Base-by-base conservation (phyloP, 2,797 vertebrate species). In the Halcyon badia region DNA sequence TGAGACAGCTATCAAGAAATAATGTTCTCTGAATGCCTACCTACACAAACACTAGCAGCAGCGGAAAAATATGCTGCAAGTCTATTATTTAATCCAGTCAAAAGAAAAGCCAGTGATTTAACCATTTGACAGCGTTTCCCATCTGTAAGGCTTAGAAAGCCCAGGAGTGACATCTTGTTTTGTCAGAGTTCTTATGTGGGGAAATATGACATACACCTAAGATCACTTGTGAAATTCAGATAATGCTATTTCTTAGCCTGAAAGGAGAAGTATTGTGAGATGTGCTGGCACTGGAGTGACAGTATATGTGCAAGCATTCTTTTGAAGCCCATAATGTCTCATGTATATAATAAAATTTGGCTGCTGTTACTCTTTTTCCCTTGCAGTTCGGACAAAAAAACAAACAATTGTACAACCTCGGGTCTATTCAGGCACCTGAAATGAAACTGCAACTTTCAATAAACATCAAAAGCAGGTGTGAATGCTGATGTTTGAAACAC, bases 21-120 rank as follows among this genome's bases (percentile, higher is more conserved):
- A 90, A 33, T 72, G 58, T 94, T 90, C 73, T 76, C 70, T 86
- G 31, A 88, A 83, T 71, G 71, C 61, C 77, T 78, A 41, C 65
- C 65, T 82, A 65, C 70, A 61, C 77, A 61, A 56, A 44, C 61
- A 41, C 21, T 77, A 57, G 14, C 44, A 44, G 49, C 77, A 87
- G 69, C 68, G 64, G 42, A 52, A 90, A 71, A 61, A 64, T 42
- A n/a, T 7, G 13, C 52, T 79, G 16, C 33, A 46, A 78, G 25
- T 64, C 65, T 87, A 11, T 75, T 83, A 84, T 89, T 93, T 76
- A 31, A 90, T 57, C 11, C 33, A 76, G 54, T 69, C 61, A 35
- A 48, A 83, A 75, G 64, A 88, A 33, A 73, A 77, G 39, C 22
- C 35, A 37, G 3, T 56, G 26, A 5, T 41, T 51, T 30, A 90